Conservation (phyloP, 2,113 vertebrate species). For the Porphyrio hochstetteri region DNA sequence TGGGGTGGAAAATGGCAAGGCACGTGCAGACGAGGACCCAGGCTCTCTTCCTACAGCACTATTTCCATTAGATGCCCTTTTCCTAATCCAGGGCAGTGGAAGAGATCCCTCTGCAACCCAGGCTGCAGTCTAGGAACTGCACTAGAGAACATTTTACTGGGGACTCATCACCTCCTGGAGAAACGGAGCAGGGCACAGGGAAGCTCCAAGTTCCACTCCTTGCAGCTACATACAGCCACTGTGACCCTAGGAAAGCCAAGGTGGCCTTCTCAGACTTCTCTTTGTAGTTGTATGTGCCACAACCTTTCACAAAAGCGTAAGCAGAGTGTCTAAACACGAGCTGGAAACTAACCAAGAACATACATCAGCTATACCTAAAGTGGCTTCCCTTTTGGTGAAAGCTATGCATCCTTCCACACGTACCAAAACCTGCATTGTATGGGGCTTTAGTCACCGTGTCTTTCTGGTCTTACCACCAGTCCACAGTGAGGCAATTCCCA, state of each 20-base stretch:
- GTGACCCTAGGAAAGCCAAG: rapidly evolving
- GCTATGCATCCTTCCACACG: neutral
- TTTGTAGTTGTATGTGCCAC: neutral
- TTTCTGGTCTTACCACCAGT: neutral
- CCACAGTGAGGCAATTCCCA: neutral
- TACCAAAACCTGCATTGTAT: neutral
- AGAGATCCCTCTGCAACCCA: neutral
- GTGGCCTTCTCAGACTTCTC: neutral
- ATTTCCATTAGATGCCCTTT: neutral
- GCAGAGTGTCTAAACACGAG: neutral
- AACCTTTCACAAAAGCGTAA: neutral
- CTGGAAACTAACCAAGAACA: neutral
- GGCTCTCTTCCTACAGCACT: neutral
- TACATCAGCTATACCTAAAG: neutral
- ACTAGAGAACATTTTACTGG: neutral
- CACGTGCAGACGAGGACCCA: neutral
- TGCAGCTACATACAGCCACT: neutral
- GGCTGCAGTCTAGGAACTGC: neutral
- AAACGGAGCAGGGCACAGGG: neutral
- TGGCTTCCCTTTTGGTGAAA: neutral
- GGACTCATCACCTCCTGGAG: neutral
- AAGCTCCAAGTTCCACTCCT: neutral
- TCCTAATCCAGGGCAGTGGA: neutral
- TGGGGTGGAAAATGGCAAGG: neutral
- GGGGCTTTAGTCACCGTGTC: neutral